Evolutionary conservation across 2,113 vertebrate species (phyloP).

Genomic region (Coryphaenoides rupestris): DNA sequence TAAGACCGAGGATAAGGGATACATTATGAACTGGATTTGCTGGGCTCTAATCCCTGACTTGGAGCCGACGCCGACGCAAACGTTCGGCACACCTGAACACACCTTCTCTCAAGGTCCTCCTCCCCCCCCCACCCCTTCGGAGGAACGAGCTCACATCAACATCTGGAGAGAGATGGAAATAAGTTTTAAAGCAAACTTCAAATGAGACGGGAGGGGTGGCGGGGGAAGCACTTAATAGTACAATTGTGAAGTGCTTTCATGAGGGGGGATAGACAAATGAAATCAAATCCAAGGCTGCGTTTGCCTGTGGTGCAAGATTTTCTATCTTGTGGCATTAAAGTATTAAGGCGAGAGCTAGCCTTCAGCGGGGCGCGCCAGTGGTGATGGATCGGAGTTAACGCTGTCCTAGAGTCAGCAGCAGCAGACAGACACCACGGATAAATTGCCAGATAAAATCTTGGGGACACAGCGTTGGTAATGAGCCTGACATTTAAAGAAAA

Average conservation of each 20-base stretch:
- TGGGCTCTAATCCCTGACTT: constrained; percentile 13
- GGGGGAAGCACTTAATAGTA: constrained; percentile 23
- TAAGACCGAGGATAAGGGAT: constrained; percentile 16
- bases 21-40: constrained; percentile 16
- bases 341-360: constrained; percentile 31
- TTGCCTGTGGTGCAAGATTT: constrained; percentile 8
- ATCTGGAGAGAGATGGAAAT: constrained; percentile 11
- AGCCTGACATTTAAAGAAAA: constrained; percentile 30
- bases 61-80: constrained; percentile 13
- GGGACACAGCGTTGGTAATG: constrained; percentile 25
- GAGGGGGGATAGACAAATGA: constrained; percentile 30
- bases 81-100: constrained; percentile 12
- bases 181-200: constrained; percentile 39
- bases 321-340: constrained; percentile 41
- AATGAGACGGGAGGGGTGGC: constrained; percentile 9
- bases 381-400: constrained; percentile 31
- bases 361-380: constrained; percentile 17
- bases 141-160: not conserved
- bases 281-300: constrained; percentile 22
- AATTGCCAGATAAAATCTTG: constrained; percentile 25
- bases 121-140: too few relatives aligned
- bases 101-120: not conserved
- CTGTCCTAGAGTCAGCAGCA: constrained; percentile 22
- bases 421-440: constrained; percentile 10
- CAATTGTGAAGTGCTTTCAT: constrained; percentile 37